Conservation (phyloP, 2,113 vertebrate genomes). For the Noturus placidus region DNA sequence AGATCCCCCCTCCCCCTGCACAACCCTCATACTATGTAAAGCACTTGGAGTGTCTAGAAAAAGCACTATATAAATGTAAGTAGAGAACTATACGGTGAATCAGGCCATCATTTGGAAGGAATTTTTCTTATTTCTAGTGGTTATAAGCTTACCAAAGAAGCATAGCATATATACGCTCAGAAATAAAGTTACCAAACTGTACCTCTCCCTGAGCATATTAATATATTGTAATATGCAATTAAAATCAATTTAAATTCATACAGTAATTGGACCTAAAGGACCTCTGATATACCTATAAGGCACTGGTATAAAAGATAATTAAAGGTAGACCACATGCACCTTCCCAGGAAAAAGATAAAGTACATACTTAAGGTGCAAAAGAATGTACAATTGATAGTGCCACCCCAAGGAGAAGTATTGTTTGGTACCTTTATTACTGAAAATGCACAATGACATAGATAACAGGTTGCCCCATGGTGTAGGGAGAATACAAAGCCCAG, state of each 20-base stretch:
- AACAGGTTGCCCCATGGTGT: background rate
- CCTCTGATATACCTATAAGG: background rate
- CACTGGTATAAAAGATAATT: background rate
- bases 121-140: background rate
- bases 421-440: background rate
- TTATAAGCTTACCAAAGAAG: background rate
- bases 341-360: no score
- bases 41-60: no score
- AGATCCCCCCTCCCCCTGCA: no score
- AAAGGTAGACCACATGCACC: background rate
- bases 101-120: no score
- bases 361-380: background rate
- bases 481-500: slow-evolving; percentile 8
- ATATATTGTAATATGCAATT: background rate
- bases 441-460: background rate
- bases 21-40: no score
- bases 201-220: background rate
- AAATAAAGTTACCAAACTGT: background rate
- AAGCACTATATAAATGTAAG: no score
- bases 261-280: background rate
- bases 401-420: background rate
- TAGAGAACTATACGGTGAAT: no score
- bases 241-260: background rate
- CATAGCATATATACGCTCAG: no score
- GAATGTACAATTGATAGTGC: background rate